Evolutionary conservation across 2,113 vertebrate species (phyloP).

Genomic region (Syrrhaptes paradoxus): DNA sequence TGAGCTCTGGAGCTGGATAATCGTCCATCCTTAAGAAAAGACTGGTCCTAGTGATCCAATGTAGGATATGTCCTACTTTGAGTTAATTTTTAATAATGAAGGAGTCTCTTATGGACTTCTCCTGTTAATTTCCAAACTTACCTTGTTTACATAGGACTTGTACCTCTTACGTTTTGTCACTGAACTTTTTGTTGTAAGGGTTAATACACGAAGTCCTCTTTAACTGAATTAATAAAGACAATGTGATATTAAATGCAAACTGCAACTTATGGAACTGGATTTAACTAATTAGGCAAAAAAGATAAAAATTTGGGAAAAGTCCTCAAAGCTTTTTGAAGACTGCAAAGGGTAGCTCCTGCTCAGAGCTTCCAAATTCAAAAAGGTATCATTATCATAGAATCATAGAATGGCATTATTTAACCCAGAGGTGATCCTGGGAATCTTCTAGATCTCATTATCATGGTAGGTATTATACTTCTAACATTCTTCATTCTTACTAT

Average conservation of each 20-base stretch:
- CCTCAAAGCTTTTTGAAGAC: constrained; percentile 58
- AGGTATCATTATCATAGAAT: constrained; percentile 39
- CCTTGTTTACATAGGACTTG: constrained; percentile 76
- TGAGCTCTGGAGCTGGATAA: background rate
- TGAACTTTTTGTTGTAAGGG: constrained; percentile 58
- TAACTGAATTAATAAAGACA: constrained; percentile 60
- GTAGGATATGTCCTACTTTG: constrained; percentile 61
- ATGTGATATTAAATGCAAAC: constrained; percentile 67
- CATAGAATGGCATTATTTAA: constrained; percentile 46
- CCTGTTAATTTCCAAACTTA: constrained; percentile 72
- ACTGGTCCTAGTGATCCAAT: constrained; percentile 52
- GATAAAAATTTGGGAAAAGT: constrained; percentile 35
- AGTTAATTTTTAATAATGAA: constrained; percentile 61
- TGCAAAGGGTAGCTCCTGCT: constrained; percentile 62
- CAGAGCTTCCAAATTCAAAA: constrained; percentile 71
- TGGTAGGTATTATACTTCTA: constrained; percentile 68
- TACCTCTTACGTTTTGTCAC: constrained; percentile 66
- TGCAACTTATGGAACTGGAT: constrained; percentile 67
- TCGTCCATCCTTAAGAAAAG: background rate
- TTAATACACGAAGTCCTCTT: constrained; percentile 57
- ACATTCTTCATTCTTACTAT: constrained; percentile 62
- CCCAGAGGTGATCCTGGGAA: constrained; percentile 43
- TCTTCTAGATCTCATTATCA: constrained; percentile 71
- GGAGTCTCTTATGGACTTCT: constrained; percentile 65
- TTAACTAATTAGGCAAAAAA: constrained; percentile 65